phyloP scores from a whole-genome alignment of 92 coral and sea anemone genomes.

The Epizoanthus scotinus region DNA sequence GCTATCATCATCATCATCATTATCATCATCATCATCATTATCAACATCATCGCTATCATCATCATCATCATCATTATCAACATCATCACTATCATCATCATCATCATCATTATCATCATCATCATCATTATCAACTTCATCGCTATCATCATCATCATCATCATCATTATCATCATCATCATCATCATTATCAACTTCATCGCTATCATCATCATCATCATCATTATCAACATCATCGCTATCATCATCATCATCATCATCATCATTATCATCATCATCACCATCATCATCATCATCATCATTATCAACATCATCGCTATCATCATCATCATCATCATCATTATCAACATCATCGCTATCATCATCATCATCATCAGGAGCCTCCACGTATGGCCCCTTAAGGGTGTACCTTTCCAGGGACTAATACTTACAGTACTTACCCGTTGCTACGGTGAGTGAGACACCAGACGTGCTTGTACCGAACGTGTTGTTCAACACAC shows the following conservation, averaged over 20 bases:
- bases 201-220: too few relatives aligned
- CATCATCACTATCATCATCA: too few relatives aligned
- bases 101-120: neutral
- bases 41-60: too few relatives aligned
- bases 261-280: neutral
- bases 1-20: neutral
- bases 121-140: too few relatives aligned
- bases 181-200: too few relatives aligned
- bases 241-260: neutral
- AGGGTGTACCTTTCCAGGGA: too few relatives aligned
- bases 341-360: neutral
- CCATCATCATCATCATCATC: neutral
- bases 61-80: too few relatives aligned
- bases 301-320: too few relatives aligned
- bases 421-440: neutral
- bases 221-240: too few relatives aligned
- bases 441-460: constrained; percentile 15
- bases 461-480: constrained; percentile 7
- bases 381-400: too few relatives aligned
- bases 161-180: neutral
- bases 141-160: neutral
- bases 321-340: too few relatives aligned
- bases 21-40: neutral
- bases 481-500: constrained; percentile 19
- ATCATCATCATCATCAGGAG: neutral